Evolutionary conservation across 2,113 vertebrate genomes (phyloP), one percentile per base, ranked within the genome.

Genomic region (Entelurus aequoreus): DNA sequence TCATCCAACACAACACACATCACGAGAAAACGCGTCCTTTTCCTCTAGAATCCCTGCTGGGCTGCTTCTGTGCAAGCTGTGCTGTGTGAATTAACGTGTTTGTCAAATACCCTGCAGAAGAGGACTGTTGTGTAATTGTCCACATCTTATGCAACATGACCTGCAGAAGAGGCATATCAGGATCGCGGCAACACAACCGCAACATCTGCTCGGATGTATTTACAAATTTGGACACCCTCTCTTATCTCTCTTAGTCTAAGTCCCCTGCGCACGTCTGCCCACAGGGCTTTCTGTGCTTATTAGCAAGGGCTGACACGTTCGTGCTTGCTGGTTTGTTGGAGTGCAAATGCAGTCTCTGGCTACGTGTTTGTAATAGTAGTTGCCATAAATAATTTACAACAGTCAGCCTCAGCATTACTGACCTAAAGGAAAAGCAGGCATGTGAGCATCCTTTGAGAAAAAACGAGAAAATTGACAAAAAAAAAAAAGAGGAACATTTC

Each of bases 121-220:
- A 51, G 68, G 66, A 74, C 79, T 60, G 76, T 84, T 88, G 83
- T 89, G 78, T 86, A 85, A 88, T 83, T 85, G 73, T 78, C 72
- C 66, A 48, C 54, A 70, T 54, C 77, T 88, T 88, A 88, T 63
- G 77, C 82, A 77, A 76, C 69, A 53, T 69, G 55, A 77, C 54
- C 51, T 54, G 71, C 65, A 62, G 63, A 71, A 64, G 6, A 76
- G 63, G 65, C 69, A 70, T 76, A 64, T 82, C 81, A 79, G 76
- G 80, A 77, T 75, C 80, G 68, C 28, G 51, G 77, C 58, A 66
- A 60, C 51, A 46, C 40, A 57, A 73, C 60, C 63, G 67, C 15
- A 77, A 74, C 65, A 86, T 77, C 78, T 86, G 78, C 67, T 69
- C 50, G 64, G 54, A 63, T 69, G 60, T 66, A 76, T 56, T 63